phyloP scores from a whole-genome alignment of 1,140 invertebrate genomes.

The Trachymyrmex septentrionalis region DNA sequence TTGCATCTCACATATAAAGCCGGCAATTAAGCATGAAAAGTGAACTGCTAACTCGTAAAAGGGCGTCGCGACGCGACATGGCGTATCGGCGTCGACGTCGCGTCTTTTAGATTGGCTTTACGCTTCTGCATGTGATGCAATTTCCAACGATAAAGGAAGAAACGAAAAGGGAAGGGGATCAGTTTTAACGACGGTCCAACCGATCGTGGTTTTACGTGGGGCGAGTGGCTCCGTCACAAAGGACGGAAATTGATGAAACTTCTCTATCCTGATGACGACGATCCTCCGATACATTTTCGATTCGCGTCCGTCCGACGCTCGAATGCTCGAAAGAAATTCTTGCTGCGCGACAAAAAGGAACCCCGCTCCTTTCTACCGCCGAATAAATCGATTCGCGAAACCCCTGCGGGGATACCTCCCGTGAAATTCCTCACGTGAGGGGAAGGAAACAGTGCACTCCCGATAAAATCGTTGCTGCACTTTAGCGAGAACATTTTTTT shows the following conservation, averaged over 20 bases:
- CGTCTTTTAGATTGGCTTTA: slow-evolving; percentile 27
- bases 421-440: slow-evolving; percentile 16
- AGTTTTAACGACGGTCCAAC: slow-evolving; percentile 12
- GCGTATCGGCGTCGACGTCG: neutral
- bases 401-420: neutral
- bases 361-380: neutral
- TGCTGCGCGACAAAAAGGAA: slow-evolving; percentile 48
- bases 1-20: neutral
- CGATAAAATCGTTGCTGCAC: slow-evolving; percentile 34
- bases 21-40: slow-evolving; percentile 40
- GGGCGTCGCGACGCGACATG: neutral
- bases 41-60: slow-evolving; percentile 21
- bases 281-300: slow-evolving; percentile 33
- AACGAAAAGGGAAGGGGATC: neutral
- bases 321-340: slow-evolving; percentile 41
- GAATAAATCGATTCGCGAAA: slow-evolving; percentile 51
- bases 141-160: slow-evolving; percentile 34
- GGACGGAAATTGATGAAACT: slow-evolving; percentile 38
- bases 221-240: slow-evolving; percentile 35
- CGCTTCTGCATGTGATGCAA: slow-evolving; percentile 42
- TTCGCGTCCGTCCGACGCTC: slow-evolving; percentile 34
- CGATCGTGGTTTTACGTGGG: slow-evolving; percentile 37
- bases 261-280: neutral
- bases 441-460: neutral
- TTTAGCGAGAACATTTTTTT: neutral